phyloP scores from a whole-genome alignment of 2,113 vertebrate species.

The Ciconia stormi region DNA sequence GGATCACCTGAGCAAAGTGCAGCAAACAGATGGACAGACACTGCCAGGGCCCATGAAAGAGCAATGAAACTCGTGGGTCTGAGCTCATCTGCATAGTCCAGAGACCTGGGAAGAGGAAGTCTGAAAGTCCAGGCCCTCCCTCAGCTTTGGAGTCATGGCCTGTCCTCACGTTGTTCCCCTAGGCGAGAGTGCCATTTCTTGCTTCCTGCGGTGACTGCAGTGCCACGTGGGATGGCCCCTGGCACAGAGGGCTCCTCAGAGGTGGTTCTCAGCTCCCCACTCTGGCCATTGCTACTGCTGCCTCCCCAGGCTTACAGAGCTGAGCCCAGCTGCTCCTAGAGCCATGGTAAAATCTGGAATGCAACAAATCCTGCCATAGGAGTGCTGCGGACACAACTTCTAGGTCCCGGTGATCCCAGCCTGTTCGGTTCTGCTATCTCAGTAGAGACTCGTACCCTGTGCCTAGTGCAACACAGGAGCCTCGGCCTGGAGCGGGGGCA shows the following conservation, averaged over 20 bases:
- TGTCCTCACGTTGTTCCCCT: neutral
- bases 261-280: neutral
- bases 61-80: neutral
- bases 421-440: neutral
- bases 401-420: conserved; percentile 16
- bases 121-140: conserved; percentile 4
- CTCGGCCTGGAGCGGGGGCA: neutral
- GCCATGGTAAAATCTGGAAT: neutral
- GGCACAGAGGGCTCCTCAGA: neutral
- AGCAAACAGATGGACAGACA: neutral
- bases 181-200: neutral
- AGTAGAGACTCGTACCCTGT: neutral
- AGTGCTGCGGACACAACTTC: neutral
- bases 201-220: conserved; percentile 5
- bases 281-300: neutral
- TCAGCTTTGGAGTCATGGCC: neutral
- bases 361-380: neutral
- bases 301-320: neutral
- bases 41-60: neutral
- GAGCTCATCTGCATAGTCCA: neutral
- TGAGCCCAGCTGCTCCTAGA: neutral
- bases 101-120: conserved; percentile 31
- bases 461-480: neutral
- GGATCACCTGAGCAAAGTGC: conserved; percentile 12
- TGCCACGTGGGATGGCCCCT: neutral